phyloP scores from a whole-genome alignment of 2,888 invertebrate genomes.

The Pelosia muscerda region DNA sequence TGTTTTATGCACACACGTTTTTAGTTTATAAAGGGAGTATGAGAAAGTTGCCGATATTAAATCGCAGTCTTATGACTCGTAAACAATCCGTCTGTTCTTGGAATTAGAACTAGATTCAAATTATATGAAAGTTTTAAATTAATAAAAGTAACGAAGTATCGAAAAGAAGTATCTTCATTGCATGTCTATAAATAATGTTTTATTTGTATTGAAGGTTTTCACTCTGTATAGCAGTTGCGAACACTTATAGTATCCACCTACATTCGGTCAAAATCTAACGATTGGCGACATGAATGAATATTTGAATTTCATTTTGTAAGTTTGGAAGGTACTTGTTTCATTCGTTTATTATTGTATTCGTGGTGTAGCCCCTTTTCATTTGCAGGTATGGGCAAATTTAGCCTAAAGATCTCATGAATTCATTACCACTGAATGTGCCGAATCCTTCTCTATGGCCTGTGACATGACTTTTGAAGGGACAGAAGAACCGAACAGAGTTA shows the following conservation, averaged over 20 bases:
- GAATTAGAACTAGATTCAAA: background rate
- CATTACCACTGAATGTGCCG: background rate
- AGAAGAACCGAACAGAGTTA: background rate
- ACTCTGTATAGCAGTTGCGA: too few species aligned
- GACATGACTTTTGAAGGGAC: background rate
- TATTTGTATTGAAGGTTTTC: too few species aligned
- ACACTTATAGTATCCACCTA: too few species aligned
- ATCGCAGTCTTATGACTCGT: background rate
- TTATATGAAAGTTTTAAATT: background rate
- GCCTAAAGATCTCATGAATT: background rate
- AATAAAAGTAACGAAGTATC: background rate
- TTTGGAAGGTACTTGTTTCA: too few species aligned
- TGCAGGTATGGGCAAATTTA: too few species aligned
- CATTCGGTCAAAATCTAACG: too few species aligned
- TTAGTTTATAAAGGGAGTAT: conserved; percentile 2
- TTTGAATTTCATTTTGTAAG: too few species aligned
- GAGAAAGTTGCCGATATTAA: conserved; percentile 14
- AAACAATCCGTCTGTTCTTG: background rate
- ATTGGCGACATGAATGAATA: too few species aligned
- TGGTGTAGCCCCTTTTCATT: too few species aligned
- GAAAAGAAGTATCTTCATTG: too few species aligned
- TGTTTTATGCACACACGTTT: background rate
- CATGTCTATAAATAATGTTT: too few species aligned
- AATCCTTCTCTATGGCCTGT: background rate
- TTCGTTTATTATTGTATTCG: too few species aligned